A percentile compares a stretch with the other conserved stretches of the same genome.
Evolutionary conservation across 1,140 invertebrate species (phyloP).

Genomic region (Cotesia chilonis): DNA sequence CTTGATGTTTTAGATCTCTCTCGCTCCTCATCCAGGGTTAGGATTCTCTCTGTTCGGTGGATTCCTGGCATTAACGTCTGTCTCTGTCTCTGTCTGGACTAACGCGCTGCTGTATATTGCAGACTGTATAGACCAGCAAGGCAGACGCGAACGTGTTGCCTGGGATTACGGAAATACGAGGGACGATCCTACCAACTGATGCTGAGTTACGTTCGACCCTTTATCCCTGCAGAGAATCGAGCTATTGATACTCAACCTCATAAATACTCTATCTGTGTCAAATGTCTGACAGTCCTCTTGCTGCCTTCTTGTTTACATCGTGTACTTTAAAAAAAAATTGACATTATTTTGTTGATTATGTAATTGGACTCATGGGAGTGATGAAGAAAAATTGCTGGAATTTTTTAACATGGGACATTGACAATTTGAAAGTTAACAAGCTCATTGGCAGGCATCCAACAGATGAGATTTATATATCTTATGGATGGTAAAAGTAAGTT

Average conservation of each 20-base stretch:
- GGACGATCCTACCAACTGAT: slow-evolving; percentile 41
- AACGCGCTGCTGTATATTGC: slow-evolving; percentile 27
- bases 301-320: background rate
- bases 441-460: no score
- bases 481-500: no score
- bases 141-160: slow-evolving; percentile 37
- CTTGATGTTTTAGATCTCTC: slow-evolving; percentile 31
- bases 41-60: no score
- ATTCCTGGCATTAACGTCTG: slow-evolving; percentile 28
- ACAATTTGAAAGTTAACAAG: no score
- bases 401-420: no score
- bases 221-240: slow-evolving; percentile 44
- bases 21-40: background rate
- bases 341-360: no score
- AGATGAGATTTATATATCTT: no score
- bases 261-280: slow-evolving; percentile 41
- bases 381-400: no score
- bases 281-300: slow-evolving; percentile 14
- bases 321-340: no score
- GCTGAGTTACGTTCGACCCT: slow-evolving; percentile 48
- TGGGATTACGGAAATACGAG: slow-evolving; percentile 48
- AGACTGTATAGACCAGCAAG: slow-evolving; percentile 12
- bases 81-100: slow-evolving; percentile 15
- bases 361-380: no score
- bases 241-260: slow-evolving; percentile 37